phyloP scores from a whole-genome alignment of 2,888 invertebrate genomes.

The Lochmaea crataegi region DNA sequence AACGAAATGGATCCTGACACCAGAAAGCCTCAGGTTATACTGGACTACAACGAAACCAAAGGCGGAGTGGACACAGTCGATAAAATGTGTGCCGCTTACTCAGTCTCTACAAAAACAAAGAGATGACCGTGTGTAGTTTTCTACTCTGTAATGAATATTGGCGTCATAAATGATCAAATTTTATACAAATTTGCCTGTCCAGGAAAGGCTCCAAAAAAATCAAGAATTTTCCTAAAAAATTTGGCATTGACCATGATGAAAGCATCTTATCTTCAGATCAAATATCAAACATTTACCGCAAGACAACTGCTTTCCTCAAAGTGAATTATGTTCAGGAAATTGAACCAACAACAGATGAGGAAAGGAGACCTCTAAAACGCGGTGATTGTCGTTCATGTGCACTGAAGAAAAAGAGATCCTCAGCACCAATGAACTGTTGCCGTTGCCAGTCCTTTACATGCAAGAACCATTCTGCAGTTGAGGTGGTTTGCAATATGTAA shows the following conservation, averaged over 20 bases:
- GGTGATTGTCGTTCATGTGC: too few species aligned
- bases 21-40: too few species aligned
- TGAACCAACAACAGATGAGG: slow-evolving; percentile 18
- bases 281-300: slow-evolving; percentile 3
- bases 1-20: slow-evolving; percentile 45
- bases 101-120: slow-evolving; percentile 20
- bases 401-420: too few species aligned
- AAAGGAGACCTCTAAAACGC: too few species aligned
- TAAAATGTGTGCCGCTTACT: too few species aligned
- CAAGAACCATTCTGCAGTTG: too few species aligned
- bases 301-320: slow-evolving; percentile 1
- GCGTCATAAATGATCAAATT: slow-evolving; percentile 21
- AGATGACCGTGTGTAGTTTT: slow-evolving; percentile 17
- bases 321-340: background rate
- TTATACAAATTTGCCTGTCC: slow-evolving; percentile 29
- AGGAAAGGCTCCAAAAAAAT: slow-evolving; percentile 27
- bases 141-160: slow-evolving; percentile 29
- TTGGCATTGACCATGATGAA: slow-evolving; percentile 35
- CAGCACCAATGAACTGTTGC: too few species aligned
- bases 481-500: too few species aligned
- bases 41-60: too few species aligned
- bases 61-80: too few species aligned
- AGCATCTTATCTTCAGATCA: slow-evolving; percentile 39
- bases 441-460: too few species aligned
- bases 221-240: background rate